These are phyloP conservation scores for Helicolenus hilgendorfi DNA, from an alignment of 2,797 vertebrate genomes.

Conservation along the genomic window DNA sequence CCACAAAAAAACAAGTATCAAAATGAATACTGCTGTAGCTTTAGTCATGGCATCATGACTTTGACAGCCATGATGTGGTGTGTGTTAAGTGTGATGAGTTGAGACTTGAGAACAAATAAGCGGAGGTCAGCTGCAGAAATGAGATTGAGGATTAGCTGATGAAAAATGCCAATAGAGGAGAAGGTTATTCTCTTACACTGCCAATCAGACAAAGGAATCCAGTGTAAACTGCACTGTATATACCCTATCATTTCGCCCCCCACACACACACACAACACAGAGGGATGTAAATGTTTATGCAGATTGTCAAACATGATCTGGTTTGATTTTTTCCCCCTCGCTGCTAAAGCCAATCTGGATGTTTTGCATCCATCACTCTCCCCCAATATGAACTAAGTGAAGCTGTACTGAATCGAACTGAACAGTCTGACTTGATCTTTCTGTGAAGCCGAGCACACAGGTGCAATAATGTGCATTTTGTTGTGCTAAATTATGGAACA, in stretches of 20 bases:
- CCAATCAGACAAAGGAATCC: conserved; percentile 24
- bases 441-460: neutral
- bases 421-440: neutral
- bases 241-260: neutral
- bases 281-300: conserved; percentile 18
- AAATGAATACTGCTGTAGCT: neutral
- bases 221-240: neutral
- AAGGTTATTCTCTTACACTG: conserved; percentile 2
- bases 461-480: neutral
- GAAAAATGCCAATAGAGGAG: neutral
- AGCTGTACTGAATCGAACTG: neutral
- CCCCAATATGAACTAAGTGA: neutral
- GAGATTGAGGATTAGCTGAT: conserved; percentile 18
- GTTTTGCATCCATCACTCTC: neutral
- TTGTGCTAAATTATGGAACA: too few relatives aligned
- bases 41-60: neutral
- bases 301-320: neutral
- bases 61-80: neutral
- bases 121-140: neutral
- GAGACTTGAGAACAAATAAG: neutral
- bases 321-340: neutral
- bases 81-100: neutral
- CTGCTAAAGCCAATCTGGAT: too few relatives aligned
- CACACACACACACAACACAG: neutral
- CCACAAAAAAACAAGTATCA: neutral